These are phyloP conservation scores for Adineta ricciae DNA, from an alignment of 2,888 invertebrate species.

Conservation along the genomic window DNA sequence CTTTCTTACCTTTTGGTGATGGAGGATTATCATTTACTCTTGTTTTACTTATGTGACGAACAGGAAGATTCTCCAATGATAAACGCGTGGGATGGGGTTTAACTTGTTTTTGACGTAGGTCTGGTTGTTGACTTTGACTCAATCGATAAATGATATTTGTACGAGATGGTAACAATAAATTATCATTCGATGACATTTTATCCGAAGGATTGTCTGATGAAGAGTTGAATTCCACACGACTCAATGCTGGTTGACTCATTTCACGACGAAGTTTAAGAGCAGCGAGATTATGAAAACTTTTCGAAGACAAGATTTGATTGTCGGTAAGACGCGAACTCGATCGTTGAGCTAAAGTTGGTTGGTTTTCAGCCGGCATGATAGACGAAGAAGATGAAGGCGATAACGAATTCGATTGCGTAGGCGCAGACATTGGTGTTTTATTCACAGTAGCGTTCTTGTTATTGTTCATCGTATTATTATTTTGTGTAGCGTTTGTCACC, in stretches of 20 bases:
- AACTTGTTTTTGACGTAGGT: background rate
- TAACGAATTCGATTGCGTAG: background rate
- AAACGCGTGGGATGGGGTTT: background rate
- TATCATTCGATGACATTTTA: background rate
- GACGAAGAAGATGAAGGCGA: background rate
- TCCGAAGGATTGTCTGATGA: background rate
- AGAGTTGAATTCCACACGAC: background rate
- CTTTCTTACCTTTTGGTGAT: slow-evolving; percentile 18
- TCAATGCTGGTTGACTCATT: background rate
- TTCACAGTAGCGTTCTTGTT: background rate
- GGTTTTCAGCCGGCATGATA: background rate
- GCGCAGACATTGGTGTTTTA: background rate
- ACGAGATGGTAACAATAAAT: background rate
- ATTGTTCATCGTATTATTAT: background rate
- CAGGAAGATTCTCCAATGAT: background rate
- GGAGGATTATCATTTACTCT: background rate
- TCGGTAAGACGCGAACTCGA: background rate
- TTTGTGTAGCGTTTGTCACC: background rate
- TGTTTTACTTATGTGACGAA: background rate
- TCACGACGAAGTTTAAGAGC: background rate
- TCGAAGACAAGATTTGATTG: background rate
- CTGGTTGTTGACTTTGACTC: background rate
- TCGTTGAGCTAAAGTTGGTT: too few relatives aligned
- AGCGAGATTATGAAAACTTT: background rate
- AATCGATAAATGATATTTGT: background rate